phyloP scores from a whole-genome alignment of 2,888 invertebrate species.

The Ecliptopera silaceata region DNA sequence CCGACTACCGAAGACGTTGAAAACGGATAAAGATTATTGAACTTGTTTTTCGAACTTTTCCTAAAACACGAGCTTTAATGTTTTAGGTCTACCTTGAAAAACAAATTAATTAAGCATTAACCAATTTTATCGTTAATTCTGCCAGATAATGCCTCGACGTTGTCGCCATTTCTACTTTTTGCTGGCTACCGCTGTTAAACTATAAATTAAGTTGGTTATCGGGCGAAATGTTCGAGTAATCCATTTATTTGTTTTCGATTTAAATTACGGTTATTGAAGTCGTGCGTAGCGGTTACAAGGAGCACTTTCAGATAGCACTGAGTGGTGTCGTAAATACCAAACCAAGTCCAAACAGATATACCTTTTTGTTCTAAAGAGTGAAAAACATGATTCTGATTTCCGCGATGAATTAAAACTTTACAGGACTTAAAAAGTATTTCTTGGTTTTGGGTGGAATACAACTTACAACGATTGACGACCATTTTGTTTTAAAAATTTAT shows the following conservation, averaged over 20 bases:
- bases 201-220: conserved; percentile 24
- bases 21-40: too few relatives aligned
- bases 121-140: conserved; percentile 1
- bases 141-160: conserved; percentile 9
- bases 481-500: too few relatives aligned
- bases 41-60: too few relatives aligned
- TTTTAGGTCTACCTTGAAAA: too few relatives aligned
- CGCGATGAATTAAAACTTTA: too few relatives aligned
- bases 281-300: conserved; percentile 22
- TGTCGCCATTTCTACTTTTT: conserved; percentile 20
- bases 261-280: conserved; percentile 23
- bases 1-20: too few relatives aligned
- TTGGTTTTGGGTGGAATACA: too few relatives aligned
- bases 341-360: neutral
- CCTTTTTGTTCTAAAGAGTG: too few relatives aligned
- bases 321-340: conserved; percentile 8
- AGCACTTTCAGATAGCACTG: conserved; percentile 19
- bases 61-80: too few relatives aligned
- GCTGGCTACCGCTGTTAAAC: conserved; percentile 12
- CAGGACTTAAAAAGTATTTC: too few relatives aligned
- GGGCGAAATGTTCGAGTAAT: conserved; percentile 17
- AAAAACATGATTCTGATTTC: too few relatives aligned
- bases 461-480: too few relatives aligned
- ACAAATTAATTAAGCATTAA: neutral
- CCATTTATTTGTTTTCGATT: conserved; percentile 26